Evolutionary conservation across 2,113 vertebrate species (phyloP), one percentile per base, ranked within the genome.

Genomic region (Paraplagusia blochii): DNA sequence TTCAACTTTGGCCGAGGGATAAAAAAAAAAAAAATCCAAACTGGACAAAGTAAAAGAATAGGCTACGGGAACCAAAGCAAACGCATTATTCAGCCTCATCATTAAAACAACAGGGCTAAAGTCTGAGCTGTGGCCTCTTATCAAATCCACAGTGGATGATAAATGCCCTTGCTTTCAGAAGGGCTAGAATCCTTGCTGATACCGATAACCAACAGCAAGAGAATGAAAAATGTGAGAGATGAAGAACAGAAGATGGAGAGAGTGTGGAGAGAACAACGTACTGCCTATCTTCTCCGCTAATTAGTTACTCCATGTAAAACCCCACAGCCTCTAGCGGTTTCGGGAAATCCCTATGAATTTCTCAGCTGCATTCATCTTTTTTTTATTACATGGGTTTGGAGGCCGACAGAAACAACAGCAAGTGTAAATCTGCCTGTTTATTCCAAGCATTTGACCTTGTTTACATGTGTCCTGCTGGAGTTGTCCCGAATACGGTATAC

Each of bases 21-120:
- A 29, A 29, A 29, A 29, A 29, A 4, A 29, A 29, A 6, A 5
- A 43, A 33, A 22, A 42, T 1, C 42, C 19, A 63, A 54, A 62
- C n/a, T n/a, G n/a, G 14, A 42, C 17, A 11, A 44, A 53, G 17
- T 29, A 48, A 53, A 44, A 65, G 14, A 58, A 19, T 5, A 36
- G 50, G 52, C 36, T 45, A 60, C n/a, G 53, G 18, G 15, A 49
- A 68, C 53, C 50, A 52, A 71, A 56, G 15, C 19, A 34, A 62
- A 48, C 44, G 56, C 44, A 46, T 66, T 70, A 55, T 77, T 79
- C 55, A 59, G 64, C 39, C 72, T 82, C 74, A 81, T 78, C 52
- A 72, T 78, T 80, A 77, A 87, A 82, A 87, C 86, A 87, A 79
- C 68, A 76, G 71, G 75, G 76, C 75, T 84, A 81, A 81, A 85